Conservation (phyloP, 1,140 invertebrate genomes). For the Laodelphax striatellus region DNA sequence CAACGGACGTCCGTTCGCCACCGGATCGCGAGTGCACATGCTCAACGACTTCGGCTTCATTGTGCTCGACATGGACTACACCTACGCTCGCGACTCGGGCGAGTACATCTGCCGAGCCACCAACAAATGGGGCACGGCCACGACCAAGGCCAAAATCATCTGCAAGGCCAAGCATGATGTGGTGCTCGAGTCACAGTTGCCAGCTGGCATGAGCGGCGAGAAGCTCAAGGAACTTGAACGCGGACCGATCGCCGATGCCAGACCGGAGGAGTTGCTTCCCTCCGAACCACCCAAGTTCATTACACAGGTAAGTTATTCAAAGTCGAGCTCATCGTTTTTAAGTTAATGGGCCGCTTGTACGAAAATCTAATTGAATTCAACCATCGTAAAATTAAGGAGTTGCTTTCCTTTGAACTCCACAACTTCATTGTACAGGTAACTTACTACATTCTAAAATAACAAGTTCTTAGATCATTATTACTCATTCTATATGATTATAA, state of each 20-base stretch:
- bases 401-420: no score
- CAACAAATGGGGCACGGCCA: constrained; percentile 74
- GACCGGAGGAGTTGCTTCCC: constrained; percentile 52
- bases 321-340: no score
- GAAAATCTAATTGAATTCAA: no score
- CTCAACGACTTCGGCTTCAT: constrained; percentile 90
- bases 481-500: no score
- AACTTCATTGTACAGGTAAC: no score
- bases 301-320: constrained; percentile 40
- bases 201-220: constrained; percentile 82
- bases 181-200: constrained; percentile 83
- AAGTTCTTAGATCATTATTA: no score
- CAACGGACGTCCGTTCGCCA: constrained; percentile 78
- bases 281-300: constrained; percentile 70
- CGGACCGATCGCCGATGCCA: constrained; percentile 56
- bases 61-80: constrained; percentile 75
- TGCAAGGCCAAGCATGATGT: constrained; percentile 77
- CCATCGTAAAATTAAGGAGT: no score
- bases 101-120: constrained; percentile 76
- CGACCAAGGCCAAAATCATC: constrained; percentile 69
- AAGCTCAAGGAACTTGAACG: constrained; percentile 87
- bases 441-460: no score
- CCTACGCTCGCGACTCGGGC: constrained; percentile 72
- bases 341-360: no score
- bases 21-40: constrained; percentile 78